Percentiles rank a stretch among this genome's conserved stretches.
phyloP scores from a whole-genome alignment of 2,888 invertebrate species.

The Norana najaformis region DNA sequence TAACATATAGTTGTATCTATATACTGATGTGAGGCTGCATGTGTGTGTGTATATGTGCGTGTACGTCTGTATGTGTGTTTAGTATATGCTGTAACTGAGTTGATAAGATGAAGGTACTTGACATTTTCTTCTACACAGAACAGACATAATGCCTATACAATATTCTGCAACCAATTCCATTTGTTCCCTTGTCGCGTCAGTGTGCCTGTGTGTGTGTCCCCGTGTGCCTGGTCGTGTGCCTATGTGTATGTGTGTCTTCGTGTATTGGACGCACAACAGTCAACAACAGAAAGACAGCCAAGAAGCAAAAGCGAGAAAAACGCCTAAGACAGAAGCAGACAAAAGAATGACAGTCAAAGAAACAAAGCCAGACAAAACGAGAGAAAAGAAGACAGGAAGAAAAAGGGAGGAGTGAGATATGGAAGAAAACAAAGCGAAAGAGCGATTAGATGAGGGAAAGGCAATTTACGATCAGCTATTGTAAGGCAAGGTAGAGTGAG shows the following conservation, averaged over 20 bases:
- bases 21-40: background rate
- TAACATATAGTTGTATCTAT: conserved; percentile 23
- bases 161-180: no score
- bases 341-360: no score
- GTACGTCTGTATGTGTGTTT: conserved; percentile 2
- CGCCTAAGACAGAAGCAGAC: conserved; percentile 4
- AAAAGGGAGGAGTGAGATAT: background rate
- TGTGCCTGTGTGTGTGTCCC: background rate
- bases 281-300: background rate
- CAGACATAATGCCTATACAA: no score
- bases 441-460: background rate
- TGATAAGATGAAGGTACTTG: no score
- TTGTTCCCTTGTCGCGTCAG: no score
- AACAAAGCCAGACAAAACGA: no score
- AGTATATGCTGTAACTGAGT: no score
- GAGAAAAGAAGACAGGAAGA: background rate
- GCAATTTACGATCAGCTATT: background rate
- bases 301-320: background rate
- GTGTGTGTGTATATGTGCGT: conserved; percentile 22
- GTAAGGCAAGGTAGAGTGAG: no score
- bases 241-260: background rate
- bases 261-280: background rate
- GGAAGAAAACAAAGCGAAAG: background rate
- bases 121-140: no score
- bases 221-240: background rate